Percentiles rank a stretch among this genome's conserved stretches.
phyloP scores from a whole-genome alignment of 2,888 invertebrate genomes.

The Chrysodeixis includens region DNA sequence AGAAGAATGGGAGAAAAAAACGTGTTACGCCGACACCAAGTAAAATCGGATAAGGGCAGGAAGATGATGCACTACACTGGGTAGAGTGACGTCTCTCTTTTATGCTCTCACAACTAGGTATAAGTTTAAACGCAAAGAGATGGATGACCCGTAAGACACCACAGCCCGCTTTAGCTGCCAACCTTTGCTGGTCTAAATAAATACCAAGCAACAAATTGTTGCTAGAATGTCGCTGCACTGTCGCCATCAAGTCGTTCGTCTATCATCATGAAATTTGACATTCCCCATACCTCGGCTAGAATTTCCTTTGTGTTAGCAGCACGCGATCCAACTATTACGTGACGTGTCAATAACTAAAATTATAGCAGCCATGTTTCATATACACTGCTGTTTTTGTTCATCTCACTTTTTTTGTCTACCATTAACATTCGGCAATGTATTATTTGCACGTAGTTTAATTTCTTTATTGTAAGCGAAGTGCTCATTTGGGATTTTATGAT shows the following conservation, averaged over 20 bases:
- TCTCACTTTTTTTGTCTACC: conserved; percentile 32
- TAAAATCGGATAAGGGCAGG: too few relatives aligned
- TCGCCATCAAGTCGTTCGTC: conserved; percentile 41
- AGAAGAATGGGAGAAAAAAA: too few relatives aligned
- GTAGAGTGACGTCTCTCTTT: too few relatives aligned
- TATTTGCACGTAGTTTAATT: conserved; percentile 12
- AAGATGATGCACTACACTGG: too few relatives aligned
- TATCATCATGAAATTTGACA: conserved; percentile 61
- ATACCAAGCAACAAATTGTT: conserved; percentile 31
- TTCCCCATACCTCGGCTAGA: conserved; percentile 63
- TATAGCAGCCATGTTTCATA: conserved; percentile 50
- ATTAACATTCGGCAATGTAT: conserved; percentile 38
- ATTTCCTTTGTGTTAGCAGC: conserved; percentile 72
- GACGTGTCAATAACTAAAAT: conserved; percentile 75
- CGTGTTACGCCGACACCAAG: too few relatives aligned
- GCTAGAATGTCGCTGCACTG: conserved; percentile 3
- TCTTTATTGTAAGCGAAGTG: conserved; percentile 9
- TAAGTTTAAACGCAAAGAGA: too few relatives aligned
- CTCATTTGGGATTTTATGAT: not conserved
- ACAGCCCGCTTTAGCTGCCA: too few relatives aligned
- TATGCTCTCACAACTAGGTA: too few relatives aligned
- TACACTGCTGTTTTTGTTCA: conserved; percentile 51
- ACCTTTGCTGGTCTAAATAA: not conserved
- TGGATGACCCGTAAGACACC: too few relatives aligned
- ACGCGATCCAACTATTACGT: conserved; percentile 79